Percentiles rank a stretch among this genome's conserved stretches.
These are phyloP conservation scores for Formicarius rufipectus DNA, from an alignment of 2,113 vertebrate species.

Conservation along the genomic window DNA sequence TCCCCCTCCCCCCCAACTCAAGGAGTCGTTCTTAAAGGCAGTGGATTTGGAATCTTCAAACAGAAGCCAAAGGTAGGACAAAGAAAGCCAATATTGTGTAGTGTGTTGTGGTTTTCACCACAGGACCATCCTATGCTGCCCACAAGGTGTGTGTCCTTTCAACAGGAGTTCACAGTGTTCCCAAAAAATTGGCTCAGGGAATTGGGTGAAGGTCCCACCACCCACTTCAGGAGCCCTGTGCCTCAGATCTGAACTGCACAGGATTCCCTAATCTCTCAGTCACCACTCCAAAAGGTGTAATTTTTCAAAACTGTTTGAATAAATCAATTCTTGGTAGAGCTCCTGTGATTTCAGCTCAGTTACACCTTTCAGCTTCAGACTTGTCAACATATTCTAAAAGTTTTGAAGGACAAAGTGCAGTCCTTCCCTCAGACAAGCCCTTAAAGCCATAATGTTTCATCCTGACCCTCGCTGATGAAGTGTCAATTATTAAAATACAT, in stretches of 20 bases:
- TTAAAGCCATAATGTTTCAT: neutral
- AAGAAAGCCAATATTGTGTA: neutral
- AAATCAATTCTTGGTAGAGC: neutral
- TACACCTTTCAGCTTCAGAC: neutral
- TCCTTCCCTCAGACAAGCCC: neutral
- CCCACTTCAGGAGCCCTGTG: neutral
- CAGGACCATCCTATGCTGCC: neutral
- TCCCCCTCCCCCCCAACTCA: rapidly evolving
- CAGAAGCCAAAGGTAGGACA: neutral
- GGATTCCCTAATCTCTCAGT: neutral
- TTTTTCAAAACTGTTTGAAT: neutral
- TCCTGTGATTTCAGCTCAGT: neutral
- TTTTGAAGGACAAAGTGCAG: neutral
- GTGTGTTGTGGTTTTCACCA: neutral
- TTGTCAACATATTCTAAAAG: neutral
- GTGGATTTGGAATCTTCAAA: neutral
- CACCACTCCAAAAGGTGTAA: neutral
- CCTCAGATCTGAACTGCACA: neutral
- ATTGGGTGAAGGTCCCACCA: neutral
- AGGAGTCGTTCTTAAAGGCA: neutral
- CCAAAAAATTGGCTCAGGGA: neutral
- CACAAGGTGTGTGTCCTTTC: neutral
- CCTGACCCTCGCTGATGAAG: neutral
- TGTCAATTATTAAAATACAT: neutral
- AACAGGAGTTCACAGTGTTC: rapidly evolving